Percentiles rank a stretch among this genome's conserved stretches.
Evolutionary conservation across 1,140 invertebrate species (phyloP).

Genomic region (Drosophila cardini): DNA sequence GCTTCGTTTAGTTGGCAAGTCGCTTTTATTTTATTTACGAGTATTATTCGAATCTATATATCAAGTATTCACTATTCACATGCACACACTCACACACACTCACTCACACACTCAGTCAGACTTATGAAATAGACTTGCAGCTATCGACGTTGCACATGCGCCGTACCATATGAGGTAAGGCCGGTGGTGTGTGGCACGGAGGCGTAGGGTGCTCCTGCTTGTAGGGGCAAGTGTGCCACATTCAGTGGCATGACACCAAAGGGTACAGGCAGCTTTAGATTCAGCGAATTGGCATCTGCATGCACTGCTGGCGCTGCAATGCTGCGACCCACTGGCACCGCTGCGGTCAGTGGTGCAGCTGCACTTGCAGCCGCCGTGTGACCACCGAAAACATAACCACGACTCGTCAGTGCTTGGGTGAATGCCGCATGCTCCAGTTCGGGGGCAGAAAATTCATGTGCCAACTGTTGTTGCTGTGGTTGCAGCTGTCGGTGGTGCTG

Average conservation of each 20-base stretch:
- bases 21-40: constrained; percentile 58
- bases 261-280: constrained; percentile 76
- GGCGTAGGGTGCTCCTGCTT: constrained; percentile 74
- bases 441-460: constrained; percentile 59
- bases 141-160: constrained; percentile 71
- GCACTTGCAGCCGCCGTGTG: constrained; percentile 17
- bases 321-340: constrained; percentile 33
- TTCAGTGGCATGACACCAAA: constrained; percentile 74
- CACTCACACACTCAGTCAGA: constrained; percentile 18
- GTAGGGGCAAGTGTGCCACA: constrained; percentile 71
- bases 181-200: constrained; percentile 66
- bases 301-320: constrained; percentile 19
- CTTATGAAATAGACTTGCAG: constrained; percentile 30
- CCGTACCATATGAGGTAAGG: constrained; percentile 77
- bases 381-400: constrained; percentile 69
- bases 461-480: constrained; percentile 50
- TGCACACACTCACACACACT: not conserved
- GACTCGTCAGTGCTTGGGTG: constrained; percentile 71
- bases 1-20: constrained; percentile 29
- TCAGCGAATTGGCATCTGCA: constrained; percentile 64
- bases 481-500: constrained; percentile 20
- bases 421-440: constrained; percentile 75
- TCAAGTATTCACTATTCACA: constrained; percentile 27
- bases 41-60: constrained; percentile 29
- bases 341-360: constrained; percentile 3